Percentiles rank a stretch among this genome's conserved stretches.
phyloP scores from a whole-genome alignment of 2,113 vertebrate genomes.

The Lethenteron reissneri region DNA sequence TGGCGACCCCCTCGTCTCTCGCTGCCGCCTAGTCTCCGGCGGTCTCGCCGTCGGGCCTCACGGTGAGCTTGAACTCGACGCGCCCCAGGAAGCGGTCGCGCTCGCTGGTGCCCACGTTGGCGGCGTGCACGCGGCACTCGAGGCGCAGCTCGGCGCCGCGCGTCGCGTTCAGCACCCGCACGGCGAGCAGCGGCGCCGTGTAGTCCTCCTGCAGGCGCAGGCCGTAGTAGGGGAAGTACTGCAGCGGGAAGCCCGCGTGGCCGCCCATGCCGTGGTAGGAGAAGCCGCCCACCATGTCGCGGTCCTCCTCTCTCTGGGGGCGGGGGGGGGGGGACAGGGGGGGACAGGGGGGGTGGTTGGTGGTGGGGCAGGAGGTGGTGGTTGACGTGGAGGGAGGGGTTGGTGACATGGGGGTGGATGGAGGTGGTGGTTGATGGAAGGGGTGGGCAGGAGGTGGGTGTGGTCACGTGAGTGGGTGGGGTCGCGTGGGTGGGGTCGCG shows the following conservation, averaged over 20 bases:
- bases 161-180: not conserved
- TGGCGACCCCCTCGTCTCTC: too few species aligned
- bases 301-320: not conserved
- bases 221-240: not conserved
- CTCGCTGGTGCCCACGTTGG: not conserved
- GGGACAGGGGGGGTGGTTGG: not conserved
- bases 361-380: not conserved
- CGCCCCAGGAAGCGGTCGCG: not conserved
- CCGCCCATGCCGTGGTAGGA: not conserved
- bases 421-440: too few species aligned
- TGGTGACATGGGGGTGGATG: too few species aligned
- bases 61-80: conserved; percentile 3
- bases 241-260: conserved; percentile 4
- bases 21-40: too few species aligned
- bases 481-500: too few species aligned
- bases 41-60: not conserved
- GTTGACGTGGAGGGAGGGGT: too few species aligned
- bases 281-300: not conserved
- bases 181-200: not conserved
- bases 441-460: too few species aligned
- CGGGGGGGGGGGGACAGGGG: too few species aligned
- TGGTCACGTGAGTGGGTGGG: too few species aligned
- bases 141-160: not conserved
- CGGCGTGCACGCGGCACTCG: not conserved
- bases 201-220: not conserved